Conservation (phyloP, 2,797 vertebrate genomes). For the Avahi laniger region DNA sequence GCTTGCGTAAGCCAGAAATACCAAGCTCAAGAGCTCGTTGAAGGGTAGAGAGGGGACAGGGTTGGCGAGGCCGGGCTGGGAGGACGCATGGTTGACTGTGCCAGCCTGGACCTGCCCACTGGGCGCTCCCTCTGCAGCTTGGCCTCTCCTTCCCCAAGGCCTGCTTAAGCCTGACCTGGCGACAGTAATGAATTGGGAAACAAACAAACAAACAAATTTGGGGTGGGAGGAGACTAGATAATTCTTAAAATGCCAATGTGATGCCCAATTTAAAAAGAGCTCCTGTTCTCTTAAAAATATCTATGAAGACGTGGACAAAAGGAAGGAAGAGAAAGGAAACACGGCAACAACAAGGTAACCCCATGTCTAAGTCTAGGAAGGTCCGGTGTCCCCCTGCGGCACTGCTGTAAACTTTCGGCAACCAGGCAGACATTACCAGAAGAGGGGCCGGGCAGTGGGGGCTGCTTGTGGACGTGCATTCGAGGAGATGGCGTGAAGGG, state of each 20-base stretch:
- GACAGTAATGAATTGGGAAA: neutral
- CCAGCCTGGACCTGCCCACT: accelerated
- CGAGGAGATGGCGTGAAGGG: neutral
- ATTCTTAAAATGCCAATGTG: accelerated
- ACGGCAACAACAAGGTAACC: accelerated
- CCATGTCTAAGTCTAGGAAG: neutral
- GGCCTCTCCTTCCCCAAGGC: neutral
- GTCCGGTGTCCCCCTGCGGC: accelerated
- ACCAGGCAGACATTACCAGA: accelerated
- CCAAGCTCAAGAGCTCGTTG: accelerated
- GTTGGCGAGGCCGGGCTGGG: accelerated
- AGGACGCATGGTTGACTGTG: neutral
- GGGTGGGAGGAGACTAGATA: neutral
- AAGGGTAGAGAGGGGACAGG: accelerated
- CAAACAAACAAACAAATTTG: neutral
- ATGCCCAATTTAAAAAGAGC: neutral
- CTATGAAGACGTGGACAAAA: neutral
- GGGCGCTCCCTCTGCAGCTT: neutral
- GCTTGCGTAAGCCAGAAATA: neutral
- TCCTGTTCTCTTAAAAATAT: neutral
- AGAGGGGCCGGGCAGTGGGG: accelerated
- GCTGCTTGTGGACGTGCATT: neutral
- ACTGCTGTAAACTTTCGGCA: accelerated
- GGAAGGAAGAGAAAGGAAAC: no score
- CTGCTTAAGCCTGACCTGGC: neutral